These are phyloP conservation scores for Rostratula benghalensis DNA, from an alignment of 2,113 vertebrate genomes.

Conservation along the genomic window DNA sequence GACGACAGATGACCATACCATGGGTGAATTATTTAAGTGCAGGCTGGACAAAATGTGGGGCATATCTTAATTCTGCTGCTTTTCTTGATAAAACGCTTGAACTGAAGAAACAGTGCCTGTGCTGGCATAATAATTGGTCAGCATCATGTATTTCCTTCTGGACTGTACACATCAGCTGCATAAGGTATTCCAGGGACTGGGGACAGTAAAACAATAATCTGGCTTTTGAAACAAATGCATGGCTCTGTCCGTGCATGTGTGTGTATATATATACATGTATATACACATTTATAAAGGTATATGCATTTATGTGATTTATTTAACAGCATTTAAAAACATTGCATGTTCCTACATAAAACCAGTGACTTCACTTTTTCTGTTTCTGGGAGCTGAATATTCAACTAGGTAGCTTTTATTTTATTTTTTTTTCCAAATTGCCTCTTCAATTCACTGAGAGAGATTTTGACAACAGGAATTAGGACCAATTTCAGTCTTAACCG, in stretches of 20 bases:
- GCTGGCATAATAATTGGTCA: not conserved
- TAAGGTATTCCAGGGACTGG: not conserved
- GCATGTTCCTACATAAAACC: not conserved
- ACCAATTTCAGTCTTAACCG: constrained; percentile 11
- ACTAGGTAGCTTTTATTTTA: not conserved
- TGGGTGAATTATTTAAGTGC: not conserved
- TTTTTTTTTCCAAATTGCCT: not conserved
- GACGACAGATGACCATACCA: not conserved
- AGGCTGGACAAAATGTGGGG: not conserved
- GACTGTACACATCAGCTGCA: not conserved
- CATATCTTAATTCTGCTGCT: not conserved
- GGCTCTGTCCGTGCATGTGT: not conserved
- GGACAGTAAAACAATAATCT: not conserved
- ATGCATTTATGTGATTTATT: rapidly evolving
- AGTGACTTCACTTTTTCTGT: not conserved
- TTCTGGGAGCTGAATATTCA: not conserved
- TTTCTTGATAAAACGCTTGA: not conserved
- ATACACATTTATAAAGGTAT: not conserved
- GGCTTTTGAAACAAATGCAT: not conserved
- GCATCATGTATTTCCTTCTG: not conserved
- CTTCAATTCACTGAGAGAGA: not conserved
- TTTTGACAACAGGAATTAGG: not conserved
- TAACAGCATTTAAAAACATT: not conserved
- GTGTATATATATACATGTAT: not conserved
- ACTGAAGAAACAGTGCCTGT: not conserved